Conservation (phyloP, 2,888 invertebrate genomes). For the Cryptocephalus moraei region DNA sequence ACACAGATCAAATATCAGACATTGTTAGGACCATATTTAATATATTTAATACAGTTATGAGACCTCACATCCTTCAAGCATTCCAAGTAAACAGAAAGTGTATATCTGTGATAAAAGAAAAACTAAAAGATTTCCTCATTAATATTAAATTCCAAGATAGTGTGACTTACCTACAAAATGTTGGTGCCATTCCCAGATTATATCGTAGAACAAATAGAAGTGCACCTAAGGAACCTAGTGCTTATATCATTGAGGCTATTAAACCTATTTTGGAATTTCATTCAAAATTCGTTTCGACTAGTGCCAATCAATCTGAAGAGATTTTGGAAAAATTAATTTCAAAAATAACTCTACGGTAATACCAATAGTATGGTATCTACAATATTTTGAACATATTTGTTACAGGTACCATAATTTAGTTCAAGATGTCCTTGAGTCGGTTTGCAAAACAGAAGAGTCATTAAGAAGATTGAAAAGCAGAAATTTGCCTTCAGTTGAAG, state of each 20-base stretch:
- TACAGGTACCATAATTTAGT: conserved; percentile 60
- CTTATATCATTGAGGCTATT: conserved; percentile 46
- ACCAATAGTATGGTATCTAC: conserved; percentile 5
- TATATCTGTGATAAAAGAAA: conserved; percentile 16
- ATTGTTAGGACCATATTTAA: conserved; percentile 23
- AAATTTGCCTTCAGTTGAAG: conserved; percentile 25
- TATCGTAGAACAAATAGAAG: conserved; percentile 88
- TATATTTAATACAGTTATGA: conserved; percentile 22
- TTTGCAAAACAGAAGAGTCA: conserved; percentile 92
- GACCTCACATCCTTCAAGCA: conserved; percentile 20
- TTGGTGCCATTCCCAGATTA: conserved; percentile 86
- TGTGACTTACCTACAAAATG: conserved; percentile 60
- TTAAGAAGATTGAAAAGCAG: conserved; percentile 68
- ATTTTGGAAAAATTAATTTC: conserved; percentile 39
- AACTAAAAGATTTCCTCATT: conserved; percentile 23
- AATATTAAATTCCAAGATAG: conserved; percentile 34
- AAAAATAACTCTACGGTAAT: conserved; percentile 43
- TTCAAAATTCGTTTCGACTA: conserved; percentile 32
- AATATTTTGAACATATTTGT: conserved; percentile 14
- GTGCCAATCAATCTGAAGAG: conserved; percentile 25
- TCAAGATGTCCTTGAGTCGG: conserved; percentile 81
- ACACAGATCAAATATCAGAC: conserved; percentile 9
- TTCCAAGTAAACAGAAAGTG: conserved; percentile 21
- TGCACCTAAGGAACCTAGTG: conserved; percentile 68
- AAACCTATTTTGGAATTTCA: conserved; percentile 49